These are phyloP conservation scores for Chymomyza fuscimana DNA, from an alignment of 2,888 invertebrate genomes.

Conservation along the genomic window DNA sequence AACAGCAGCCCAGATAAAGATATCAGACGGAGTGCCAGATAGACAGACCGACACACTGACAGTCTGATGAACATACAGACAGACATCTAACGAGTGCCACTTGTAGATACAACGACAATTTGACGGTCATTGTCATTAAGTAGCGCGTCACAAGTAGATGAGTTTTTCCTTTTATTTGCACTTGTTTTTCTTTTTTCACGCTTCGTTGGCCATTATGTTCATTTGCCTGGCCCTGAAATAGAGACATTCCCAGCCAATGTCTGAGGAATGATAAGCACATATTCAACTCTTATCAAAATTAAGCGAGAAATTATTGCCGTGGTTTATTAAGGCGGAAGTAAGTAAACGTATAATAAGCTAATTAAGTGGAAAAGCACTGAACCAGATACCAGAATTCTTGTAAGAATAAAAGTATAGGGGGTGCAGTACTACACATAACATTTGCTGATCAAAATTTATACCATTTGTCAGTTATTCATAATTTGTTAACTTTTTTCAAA, in stretches of 20 bases:
- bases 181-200: slow-evolving; percentile 38
- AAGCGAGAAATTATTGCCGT: neutral
- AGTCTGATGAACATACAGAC: neutral
- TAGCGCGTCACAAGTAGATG: slow-evolving; percentile 60
- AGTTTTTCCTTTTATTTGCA: slow-evolving; percentile 56
- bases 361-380: neutral
- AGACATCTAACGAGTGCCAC: slow-evolving; percentile 9
- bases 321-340: neutral
- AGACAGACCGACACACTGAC: slow-evolving; percentile 25
- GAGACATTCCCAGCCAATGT: neutral
- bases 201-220: slow-evolving; percentile 49
- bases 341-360: neutral
- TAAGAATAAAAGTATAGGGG: too few relatives aligned
- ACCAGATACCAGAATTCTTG: neutral
- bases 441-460: too few relatives aligned
- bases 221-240: slow-evolving; percentile 19
- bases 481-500: too few relatives aligned
- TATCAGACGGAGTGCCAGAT: slow-evolving; percentile 43
- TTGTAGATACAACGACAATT: slow-evolving; percentile 52
- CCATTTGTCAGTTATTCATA: too few relatives aligned
- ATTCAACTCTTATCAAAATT: slow-evolving; percentile 3
- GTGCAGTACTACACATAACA: too few relatives aligned
- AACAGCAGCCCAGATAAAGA: slow-evolving; percentile 66
- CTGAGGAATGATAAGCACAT: neutral
- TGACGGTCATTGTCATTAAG: slow-evolving; percentile 71